These are phyloP conservation scores for Sialis lutaria DNA, from an alignment of 2,888 invertebrate genomes.

Conservation along the genomic window DNA sequence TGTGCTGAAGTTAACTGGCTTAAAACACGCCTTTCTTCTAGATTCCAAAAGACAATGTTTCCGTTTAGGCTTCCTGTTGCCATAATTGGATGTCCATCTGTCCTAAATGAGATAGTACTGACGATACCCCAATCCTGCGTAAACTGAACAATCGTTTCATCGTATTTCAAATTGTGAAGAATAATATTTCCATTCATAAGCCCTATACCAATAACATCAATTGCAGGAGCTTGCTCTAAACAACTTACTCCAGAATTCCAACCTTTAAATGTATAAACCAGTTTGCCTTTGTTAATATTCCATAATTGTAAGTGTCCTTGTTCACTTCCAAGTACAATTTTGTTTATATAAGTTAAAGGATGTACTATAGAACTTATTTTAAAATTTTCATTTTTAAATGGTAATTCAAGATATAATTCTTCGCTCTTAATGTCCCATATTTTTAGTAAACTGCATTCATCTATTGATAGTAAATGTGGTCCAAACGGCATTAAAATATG, in stretches of 20 bases:
- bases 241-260: conserved; percentile 57
- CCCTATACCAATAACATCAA: conserved; percentile 84
- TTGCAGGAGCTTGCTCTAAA: conserved; percentile 75
- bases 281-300: conserved; percentile 66
- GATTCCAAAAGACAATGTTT: conserved; percentile 85
- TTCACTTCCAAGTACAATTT: conserved; percentile 71
- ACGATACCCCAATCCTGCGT: conserved; percentile 85
- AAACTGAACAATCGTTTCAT: conserved; percentile 69
- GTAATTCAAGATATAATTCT: conserved; percentile 46
- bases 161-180: conserved; percentile 73
- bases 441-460: conserved; percentile 55
- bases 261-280: conserved; percentile 59
- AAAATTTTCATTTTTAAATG: conserved; percentile 51
- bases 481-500: conserved; percentile 71
- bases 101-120: conserved; percentile 67
- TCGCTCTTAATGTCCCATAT: conserved; percentile 74
- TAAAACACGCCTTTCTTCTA: conserved; percentile 62
- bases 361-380: conserved; percentile 70
- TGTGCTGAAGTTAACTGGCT: conserved; percentile 74
- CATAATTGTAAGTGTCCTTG: conserved; percentile 77
- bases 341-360: conserved; percentile 89
- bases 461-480: conserved; percentile 69
- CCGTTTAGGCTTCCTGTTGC: conserved; percentile 67
- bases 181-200: conserved; percentile 65
- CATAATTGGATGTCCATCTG: conserved; percentile 75